A percentile compares a stretch with the other conserved stretches of the same genome.
Conservation (phyloP, 2,113 vertebrate species). For the Chionomys nivalis region DNA sequence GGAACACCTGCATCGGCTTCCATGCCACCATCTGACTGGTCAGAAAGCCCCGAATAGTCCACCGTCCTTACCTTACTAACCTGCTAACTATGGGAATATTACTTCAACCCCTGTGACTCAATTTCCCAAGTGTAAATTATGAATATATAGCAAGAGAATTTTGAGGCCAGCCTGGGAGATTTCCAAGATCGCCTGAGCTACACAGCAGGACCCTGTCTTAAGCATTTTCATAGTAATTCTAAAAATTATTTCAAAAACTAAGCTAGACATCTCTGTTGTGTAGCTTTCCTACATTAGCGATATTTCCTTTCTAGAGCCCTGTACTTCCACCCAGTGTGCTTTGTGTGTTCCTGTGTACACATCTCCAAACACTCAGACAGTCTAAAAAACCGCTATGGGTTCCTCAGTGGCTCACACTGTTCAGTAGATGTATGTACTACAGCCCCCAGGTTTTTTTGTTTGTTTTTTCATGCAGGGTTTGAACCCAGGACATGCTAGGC, state of each 20-base stretch:
- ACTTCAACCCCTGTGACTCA: background rate
- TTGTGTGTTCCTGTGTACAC: too few relatives aligned
- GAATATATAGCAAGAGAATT: background rate
- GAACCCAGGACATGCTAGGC: background rate
- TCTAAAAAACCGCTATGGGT: background rate
- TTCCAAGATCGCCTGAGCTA: background rate
- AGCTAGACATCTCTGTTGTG: background rate
- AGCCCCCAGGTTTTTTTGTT: background rate
- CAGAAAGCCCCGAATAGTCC: background rate
- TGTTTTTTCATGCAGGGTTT: background rate
- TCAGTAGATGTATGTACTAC: background rate
- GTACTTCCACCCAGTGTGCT: background rate
- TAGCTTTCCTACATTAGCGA: background rate
- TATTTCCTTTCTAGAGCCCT: background rate
- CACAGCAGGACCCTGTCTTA: background rate
- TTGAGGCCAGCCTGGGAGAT: background rate
- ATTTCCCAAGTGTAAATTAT: background rate
- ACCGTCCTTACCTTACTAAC: background rate
- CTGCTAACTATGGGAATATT: background rate
- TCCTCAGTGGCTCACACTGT: background rate
- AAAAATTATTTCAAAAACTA: background rate
- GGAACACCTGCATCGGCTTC: background rate
- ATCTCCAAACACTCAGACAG: too few relatives aligned
- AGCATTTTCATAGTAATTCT: slow-evolving; percentile 2
- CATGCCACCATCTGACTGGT: background rate